These are phyloP conservation scores for Lymantria dispar DNA, from an alignment of 2,888 invertebrate genomes.

Conservation along the genomic window DNA sequence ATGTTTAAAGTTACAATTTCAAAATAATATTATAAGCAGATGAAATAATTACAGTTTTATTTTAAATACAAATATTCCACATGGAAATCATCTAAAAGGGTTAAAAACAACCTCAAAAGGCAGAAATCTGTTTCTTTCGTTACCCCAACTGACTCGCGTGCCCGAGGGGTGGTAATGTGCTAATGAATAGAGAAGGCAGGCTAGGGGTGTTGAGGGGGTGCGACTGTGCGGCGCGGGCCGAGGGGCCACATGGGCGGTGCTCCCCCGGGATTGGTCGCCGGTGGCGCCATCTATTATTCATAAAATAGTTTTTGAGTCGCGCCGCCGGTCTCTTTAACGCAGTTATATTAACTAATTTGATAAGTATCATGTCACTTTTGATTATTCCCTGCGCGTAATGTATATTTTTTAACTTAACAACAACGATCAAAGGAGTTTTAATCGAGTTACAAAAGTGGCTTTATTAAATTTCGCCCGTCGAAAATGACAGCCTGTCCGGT, in stretches of 20 bases:
- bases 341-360: conserved; percentile 71
- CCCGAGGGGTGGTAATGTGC: conserved; percentile 76
- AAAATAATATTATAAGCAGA: too few species aligned
- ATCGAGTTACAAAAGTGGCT: conserved; percentile 49
- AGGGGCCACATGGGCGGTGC: conserved; percentile 58
- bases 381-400: conserved; percentile 58
- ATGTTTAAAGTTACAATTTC: too few species aligned
- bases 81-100: conserved; percentile 19
- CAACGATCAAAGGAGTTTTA: conserved; percentile 65
- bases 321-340: conserved; percentile 73
- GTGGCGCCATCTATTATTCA: conserved; percentile 80
- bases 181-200: conserved; percentile 77
- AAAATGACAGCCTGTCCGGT: conserved; percentile 58
- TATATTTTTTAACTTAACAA: conserved; percentile 55
- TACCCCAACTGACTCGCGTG: conserved; percentile 55
- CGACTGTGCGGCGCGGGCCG: conserved; percentile 35
- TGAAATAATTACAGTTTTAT: too few species aligned
- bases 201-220: conserved; percentile 41
- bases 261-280: conserved; percentile 79
- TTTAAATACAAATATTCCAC: not conserved
- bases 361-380: conserved; percentile 82
- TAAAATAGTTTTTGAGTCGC: conserved; percentile 83
- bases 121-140: conserved; percentile 72
- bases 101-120: conserved; percentile 41
- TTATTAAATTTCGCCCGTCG: conserved; percentile 59